Base-by-base conservation (phyloP, 2,113 vertebrate genomes). In the Raja brachyura region DNA sequence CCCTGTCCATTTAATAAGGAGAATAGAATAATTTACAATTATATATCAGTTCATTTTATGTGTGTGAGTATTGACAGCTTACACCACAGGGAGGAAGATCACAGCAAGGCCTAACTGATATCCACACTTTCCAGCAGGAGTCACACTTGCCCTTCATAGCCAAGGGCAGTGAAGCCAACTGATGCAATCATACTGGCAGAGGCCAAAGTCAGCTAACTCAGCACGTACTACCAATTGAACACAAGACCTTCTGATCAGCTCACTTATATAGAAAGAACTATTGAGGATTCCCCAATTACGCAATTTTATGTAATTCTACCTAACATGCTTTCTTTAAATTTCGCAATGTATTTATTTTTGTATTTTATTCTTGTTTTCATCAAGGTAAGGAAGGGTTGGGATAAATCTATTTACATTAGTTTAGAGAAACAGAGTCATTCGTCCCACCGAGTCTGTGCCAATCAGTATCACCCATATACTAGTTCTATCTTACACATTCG, bases 251-350 rank as follows among this genome's bases (percentile, higher is more conserved):
- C 25, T 86, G 56, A 56, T n/a, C 25, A 86, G 81, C 81, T 86
- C 81, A 61, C 54, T 86, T 86, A 86, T 56, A 59, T 86, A 13
- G 56, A 83, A 5, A 54, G 56, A 79, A 48, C 81, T 86, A n/a
- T 86, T 28, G 28, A 86, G 56, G 61, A 28, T 86, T 22, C 25
- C 56, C 81, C 61, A 56, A 14, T 25, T 6, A 61, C 54, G n/a
- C 81, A 59, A 14, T 61, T 61, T 86, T 86, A 56, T 86, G 81
- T 86, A 61, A 86, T 86, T 86, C 81, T 86, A 86, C 28, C 81
- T n/a, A 8, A 61, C 25, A 2, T 54, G 28, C 33, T 76, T 93
- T 54, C 92, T 93, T 54, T 20, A 78, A 48, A 16, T 93, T 93
- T 78, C 75, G n/a, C 28, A 7, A 5, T 33, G 56, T 9, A 54